Evolutionary conservation across 2,113 vertebrate genomes (phyloP), one percentile per base, ranked within the genome.

Genomic region (Lagenorhynchus albirostris): DNA sequence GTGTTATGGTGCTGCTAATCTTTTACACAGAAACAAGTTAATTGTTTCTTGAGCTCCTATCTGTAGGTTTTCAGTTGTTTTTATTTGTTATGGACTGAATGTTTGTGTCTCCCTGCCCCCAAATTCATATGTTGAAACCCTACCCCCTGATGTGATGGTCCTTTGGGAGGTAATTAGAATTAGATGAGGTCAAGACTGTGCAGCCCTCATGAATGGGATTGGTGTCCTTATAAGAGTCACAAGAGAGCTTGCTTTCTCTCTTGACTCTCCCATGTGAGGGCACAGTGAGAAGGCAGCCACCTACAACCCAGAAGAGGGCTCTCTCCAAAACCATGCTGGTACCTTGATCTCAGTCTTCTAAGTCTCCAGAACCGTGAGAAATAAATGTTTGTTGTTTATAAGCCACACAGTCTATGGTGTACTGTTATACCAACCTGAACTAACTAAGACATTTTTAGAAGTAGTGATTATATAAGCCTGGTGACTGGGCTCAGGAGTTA

Each of bases 191-290:
- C 31, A n/a, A 18, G 31, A 47, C 65, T 8, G 23, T 55, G 9
- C 31, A 47, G 70, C 14, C 8, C 60, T 47, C 0, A 1, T 47
- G 68, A 76, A 67, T 60, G 79, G 36, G 8, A 31, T n/a, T 33
- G 13, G 81, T 14, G n/a, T 6, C 44, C 38, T 50, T 13, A 14
- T 0, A 47, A 29, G 6, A 20, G 1, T 89, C 29, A 0, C 0
- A 17, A 73, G 68, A 76, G 17, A 80, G 13, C 50, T 36, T 38
- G 25, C 74, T 60, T 79, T 76, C 23, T 80, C 11, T 60, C 53
- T 65, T 6, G 14, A 44, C 29, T 76, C 55, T 50, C 26, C 8
- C 26, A 11, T 11, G 17, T 21, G 33, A 77, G 74, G 74, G 74
- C 33, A 53, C 74, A 77, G 29, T 53, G 29, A 50, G 74, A 77